phyloP scores from a whole-genome alignment of 2,113 vertebrate species.

The Bettongia penicillata region DNA sequence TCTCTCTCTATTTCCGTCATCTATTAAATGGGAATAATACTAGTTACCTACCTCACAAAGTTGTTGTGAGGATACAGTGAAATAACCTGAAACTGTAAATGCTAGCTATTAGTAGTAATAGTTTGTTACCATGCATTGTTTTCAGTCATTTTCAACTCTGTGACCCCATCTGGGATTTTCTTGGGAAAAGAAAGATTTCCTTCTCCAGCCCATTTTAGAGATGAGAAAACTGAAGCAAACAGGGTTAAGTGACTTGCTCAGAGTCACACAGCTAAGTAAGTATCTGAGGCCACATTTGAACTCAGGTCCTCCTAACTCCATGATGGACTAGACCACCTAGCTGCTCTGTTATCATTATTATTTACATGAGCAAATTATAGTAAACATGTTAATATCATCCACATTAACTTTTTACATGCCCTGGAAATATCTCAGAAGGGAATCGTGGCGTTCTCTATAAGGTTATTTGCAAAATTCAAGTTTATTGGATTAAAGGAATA shows the following conservation, averaged over 20 bases:
- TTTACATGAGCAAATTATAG: neutral
- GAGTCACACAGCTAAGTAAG: too few species aligned
- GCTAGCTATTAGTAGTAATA: neutral
- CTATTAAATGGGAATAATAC: neutral
- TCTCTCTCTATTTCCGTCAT: neutral
- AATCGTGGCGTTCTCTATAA: neutral
- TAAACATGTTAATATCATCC: slow-evolving; percentile 1
- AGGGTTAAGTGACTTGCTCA: neutral
- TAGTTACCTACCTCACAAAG: neutral
- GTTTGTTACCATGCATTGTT: neutral
- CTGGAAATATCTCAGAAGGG: slow-evolving; percentile 20
- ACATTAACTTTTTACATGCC: slow-evolving; percentile 29
- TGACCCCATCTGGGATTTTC: neutral
- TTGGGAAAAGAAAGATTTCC: neutral
- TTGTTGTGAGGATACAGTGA: neutral
- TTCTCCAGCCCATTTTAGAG: neutral
- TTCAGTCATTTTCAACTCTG: neutral
- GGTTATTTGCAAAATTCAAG: slow-evolving; percentile 12
- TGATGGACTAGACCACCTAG: neutral
- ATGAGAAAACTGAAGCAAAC: neutral
- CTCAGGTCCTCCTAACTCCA: too few species aligned
- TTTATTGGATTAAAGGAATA: neutral
- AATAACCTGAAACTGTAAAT: neutral
- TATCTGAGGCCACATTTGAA: too few species aligned
- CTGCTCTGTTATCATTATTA: neutral